These are phyloP conservation scores for Lasaia peninsularis DNA, from an alignment of 1,140 invertebrate species.

Conservation along the genomic window DNA sequence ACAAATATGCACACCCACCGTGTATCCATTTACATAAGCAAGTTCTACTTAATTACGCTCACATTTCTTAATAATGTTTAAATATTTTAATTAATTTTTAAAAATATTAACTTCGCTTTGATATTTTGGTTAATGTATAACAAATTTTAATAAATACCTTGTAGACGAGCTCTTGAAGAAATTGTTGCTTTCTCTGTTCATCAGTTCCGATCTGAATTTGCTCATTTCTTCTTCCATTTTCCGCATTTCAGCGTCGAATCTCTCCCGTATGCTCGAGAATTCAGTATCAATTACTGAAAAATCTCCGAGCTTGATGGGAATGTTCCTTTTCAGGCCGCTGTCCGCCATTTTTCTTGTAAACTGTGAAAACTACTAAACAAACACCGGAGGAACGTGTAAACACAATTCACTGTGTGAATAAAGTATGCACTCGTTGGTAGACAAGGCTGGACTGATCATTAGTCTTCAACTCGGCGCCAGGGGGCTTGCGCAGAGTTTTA, in stretches of 20 bases:
- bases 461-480: constrained; percentile 70
- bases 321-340: constrained; percentile 89
- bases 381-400: constrained; percentile 65
- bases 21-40: constrained; percentile 12
- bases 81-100: not conserved
- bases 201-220: constrained; percentile 94
- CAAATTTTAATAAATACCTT: constrained; percentile 80
- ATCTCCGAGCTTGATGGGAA: constrained; percentile 95
- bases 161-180: constrained; percentile 93
- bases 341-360: constrained; percentile 81
- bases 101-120: not conserved
- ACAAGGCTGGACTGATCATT: constrained; percentile 73
- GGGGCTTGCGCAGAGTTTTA: constrained; percentile 77
- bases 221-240: constrained; percentile 99
- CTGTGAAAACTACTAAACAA: constrained; percentile 65
- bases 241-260: constrained; percentile 97
- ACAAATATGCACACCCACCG: constrained; percentile 27
- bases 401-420: constrained; percentile 55
- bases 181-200: constrained; percentile 93
- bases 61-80: not conserved
- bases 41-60: not conserved
- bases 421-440: constrained; percentile 49
- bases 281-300: constrained; percentile 97
- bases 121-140: constrained; percentile 2
- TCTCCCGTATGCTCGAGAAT: constrained; percentile 96